Percentiles rank a stretch among this genome's conserved stretches.
Evolutionary conservation across 2,888 invertebrate genomes (phyloP).

Genomic region (Aleiodes alternator): DNA sequence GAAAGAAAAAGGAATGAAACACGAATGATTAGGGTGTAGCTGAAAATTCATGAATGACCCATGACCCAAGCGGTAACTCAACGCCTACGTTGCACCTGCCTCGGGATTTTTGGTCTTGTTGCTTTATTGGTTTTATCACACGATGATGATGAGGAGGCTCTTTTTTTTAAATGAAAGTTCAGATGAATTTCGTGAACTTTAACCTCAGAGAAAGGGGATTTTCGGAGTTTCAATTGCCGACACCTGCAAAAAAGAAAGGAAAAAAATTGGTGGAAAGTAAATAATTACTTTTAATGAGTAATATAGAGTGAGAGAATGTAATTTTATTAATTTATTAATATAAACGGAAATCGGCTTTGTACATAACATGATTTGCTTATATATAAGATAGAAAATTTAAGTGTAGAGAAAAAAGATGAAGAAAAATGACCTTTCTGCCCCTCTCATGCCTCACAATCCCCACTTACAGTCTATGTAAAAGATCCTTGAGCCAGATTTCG

Average conservation of each 20-base stretch:
- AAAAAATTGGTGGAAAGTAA: not conserved
- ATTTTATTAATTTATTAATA: no score
- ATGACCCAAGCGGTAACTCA: conserved; percentile 68
- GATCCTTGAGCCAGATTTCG: no score
- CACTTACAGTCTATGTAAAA: no score
- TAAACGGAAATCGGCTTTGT: no score
- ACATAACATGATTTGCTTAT: no score
- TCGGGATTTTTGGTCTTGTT: conserved; percentile 59
- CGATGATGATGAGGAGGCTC: conserved; percentile 59
- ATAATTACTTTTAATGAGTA: no score
- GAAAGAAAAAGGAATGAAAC: not conserved
- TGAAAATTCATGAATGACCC: conserved; percentile 63
- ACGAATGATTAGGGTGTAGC: conserved; percentile 64
- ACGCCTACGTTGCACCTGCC: conserved; percentile 73
- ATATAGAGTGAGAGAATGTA: no score
- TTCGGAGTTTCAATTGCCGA: conserved; percentile 50
- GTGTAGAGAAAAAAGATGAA: no score
- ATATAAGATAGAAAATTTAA: no score
- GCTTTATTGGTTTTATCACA: conserved; percentile 71
- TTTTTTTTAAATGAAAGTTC: conserved; percentile 58
- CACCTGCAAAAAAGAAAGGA: conserved; percentile 21
- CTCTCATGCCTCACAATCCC: no score
- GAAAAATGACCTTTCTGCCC: no score
- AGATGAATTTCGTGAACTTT: conserved; percentile 62
- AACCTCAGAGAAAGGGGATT: conserved; percentile 54